phyloP scores from a whole-genome alignment of 1,140 invertebrate genomes.

The Anastrepha ludens region DNA sequence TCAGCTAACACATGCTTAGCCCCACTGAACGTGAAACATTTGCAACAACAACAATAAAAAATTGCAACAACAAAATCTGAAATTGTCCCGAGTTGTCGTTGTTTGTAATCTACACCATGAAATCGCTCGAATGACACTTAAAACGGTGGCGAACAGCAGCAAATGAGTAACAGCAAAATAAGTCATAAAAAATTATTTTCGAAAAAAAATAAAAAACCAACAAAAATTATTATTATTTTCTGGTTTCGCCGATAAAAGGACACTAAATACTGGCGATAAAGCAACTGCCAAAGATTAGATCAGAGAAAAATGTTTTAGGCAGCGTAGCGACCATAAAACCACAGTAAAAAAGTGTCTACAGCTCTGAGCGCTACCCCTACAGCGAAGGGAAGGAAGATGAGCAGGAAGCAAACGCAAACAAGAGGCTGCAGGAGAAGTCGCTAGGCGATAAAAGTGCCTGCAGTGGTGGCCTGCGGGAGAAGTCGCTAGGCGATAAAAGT shows the following conservation, averaged over 20 bases:
- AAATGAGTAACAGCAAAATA: conserved; percentile 22
- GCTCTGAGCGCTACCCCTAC: background rate
- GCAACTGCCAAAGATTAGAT: conserved; percentile 50
- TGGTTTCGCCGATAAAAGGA: conserved; percentile 43
- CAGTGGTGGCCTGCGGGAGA: no score
- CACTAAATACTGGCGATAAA: conserved; percentile 54
- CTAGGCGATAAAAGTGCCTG: background rate
- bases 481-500: background rate
- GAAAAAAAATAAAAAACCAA: background rate
- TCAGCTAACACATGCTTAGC: background rate
- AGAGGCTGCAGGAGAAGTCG: no score
- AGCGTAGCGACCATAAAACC: background rate
- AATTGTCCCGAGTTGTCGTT: background rate
- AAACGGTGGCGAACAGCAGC: conserved; percentile 21
- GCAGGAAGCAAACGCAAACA: background rate
- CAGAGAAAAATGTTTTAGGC: background rate
- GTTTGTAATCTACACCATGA: conserved; percentile 44
- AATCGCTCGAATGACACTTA: conserved; percentile 48
- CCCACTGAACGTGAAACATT: background rate
- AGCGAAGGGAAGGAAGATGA: background rate
- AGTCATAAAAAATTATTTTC: background rate
- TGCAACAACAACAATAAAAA: conserved; percentile 6
- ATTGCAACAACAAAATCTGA: background rate
- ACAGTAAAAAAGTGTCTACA: background rate
- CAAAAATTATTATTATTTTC: conserved; percentile 29